Base-by-base conservation (phyloP, 2,113 vertebrate species). In the Himantopus leucocephalus region DNA sequence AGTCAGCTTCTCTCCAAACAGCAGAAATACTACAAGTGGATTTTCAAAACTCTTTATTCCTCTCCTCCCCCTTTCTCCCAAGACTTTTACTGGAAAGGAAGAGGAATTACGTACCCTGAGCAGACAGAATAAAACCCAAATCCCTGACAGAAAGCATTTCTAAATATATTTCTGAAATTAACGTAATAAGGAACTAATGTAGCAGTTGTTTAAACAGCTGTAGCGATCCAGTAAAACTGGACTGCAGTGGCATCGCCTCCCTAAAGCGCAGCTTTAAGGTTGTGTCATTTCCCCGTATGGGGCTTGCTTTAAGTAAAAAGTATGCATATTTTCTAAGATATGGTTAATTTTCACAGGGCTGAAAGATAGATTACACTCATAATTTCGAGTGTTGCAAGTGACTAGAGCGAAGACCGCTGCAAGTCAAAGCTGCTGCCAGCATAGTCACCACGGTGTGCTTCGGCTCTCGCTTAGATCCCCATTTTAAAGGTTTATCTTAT, bases 401-500 rank as follows among this genome's bases (percentile, higher is more conserved):
- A 26, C 12, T 4, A 3, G 37, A 52, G 53, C 0, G 5, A 67
- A 62, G 39, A 55, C 6, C 50, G 29, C 35, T 34, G 18, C 9
- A 5, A 21, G 48, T 8, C 60, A 63, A 34, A 55, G 50, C 64
- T 39, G 76, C 14, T 45, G 62, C 58, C 62, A 23, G 67, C 39
- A 5, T 15, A 3, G 41, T 0, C 5, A 39, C 55, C 43, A 5
- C 10, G 4, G 39, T 0, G 4, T 8, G 23, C 39, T 27, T 22
- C 39, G 1, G 6, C 30, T 41, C 76, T 37, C 15, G 2, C 45
- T 50, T 2, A 5, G 9, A 24, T 18, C 34, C 39, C 5, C 5
- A 0, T 12, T 17, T 24, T 8, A 39, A 55, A 70, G 16, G 10
- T 22, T 84, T 52, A 30, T 47, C 70, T 63, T 19, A 48, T 37